Conservation (phyloP, 2,113 vertebrate genomes). For the Anthoscopus minutus region DNA sequence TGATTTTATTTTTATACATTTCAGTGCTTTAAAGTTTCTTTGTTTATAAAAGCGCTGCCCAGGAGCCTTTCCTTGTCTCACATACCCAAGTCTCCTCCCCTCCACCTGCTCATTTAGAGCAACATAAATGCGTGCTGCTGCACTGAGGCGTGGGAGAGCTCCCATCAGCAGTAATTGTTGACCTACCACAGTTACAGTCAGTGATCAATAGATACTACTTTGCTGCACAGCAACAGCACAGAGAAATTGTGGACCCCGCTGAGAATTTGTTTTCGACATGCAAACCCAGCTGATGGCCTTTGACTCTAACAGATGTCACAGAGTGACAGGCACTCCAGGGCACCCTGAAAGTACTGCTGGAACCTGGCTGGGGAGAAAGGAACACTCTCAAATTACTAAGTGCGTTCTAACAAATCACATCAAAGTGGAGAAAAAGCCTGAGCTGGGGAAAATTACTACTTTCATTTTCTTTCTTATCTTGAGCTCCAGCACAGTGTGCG, state of each 20-base stretch:
- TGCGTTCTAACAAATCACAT: slow-evolving; percentile 30
- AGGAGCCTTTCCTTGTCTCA: background rate
- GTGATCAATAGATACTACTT: slow-evolving; percentile 40
- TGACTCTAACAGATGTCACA: background rate
- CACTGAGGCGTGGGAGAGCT: background rate
- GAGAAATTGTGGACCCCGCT: background rate
- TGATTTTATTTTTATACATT: background rate
- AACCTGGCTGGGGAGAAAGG: background rate
- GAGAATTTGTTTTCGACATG: slow-evolving; percentile 6
- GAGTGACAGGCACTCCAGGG: slow-evolving; percentile 19
- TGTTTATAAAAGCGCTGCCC: background rate
- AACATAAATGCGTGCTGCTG: background rate
- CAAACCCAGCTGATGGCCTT: slow-evolving; percentile 35
- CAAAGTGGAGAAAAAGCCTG: background rate
- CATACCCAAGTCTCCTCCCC: background rate
- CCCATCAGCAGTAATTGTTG: slow-evolving; percentile 10
- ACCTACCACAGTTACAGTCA: slow-evolving; percentile 15
- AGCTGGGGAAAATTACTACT: slow-evolving; percentile 27
- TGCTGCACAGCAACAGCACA: background rate
- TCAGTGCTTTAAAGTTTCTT: background rate
- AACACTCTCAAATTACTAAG: background rate
- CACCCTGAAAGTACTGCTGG: background rate
- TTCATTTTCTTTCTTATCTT: slow-evolving; percentile 17
- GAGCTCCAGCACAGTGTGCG: background rate
- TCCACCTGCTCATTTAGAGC: slow-evolving; percentile 5